These are phyloP conservation scores for Tachina fera DNA, from an alignment of 2,888 invertebrate species.

Conservation along the genomic window DNA sequence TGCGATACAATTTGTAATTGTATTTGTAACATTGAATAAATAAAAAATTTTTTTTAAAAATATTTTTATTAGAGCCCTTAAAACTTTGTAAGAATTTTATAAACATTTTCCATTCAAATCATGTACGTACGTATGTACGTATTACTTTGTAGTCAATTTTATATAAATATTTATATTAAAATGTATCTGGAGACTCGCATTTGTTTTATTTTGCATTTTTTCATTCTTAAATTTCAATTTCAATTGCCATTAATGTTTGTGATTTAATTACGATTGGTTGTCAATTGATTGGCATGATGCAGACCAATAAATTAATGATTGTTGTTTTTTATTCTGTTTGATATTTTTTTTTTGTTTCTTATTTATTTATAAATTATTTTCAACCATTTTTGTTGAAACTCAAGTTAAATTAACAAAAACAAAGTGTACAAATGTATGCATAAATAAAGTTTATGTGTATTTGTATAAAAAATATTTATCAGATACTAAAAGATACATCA, in stretches of 20 bases:
- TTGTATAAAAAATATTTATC: constrained; percentile 18
- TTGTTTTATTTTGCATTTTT: constrained; percentile 46
- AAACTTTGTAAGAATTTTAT: constrained; percentile 8
- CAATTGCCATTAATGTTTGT: constrained; percentile 66
- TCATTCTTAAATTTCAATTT: constrained; percentile 54
- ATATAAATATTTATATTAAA: constrained; percentile 74
- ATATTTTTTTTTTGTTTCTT: background rate
- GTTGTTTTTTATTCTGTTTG: constrained; percentile 18
- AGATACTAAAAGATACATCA: constrained; percentile 32
- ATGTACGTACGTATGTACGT: constrained; percentile 56
- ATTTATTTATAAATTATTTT: constrained; percentile 34
- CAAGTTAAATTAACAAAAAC: constrained; percentile 39
- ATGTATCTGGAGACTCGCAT: constrained; percentile 64
- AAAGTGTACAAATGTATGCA: background rate
- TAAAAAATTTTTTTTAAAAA: background rate
- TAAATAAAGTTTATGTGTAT: background rate
- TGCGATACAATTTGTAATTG: too few species aligned
- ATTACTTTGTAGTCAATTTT: constrained; percentile 43
- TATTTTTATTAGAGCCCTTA: constrained; percentile 21
- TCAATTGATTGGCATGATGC: constrained; percentile 83
- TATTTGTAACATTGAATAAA: too few species aligned
- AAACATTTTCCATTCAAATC: constrained; percentile 46
- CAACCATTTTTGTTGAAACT: constrained; percentile 59
- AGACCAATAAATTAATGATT: constrained; percentile 81
- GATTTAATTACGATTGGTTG: constrained; percentile 81